Evolutionary conservation across 2,888 invertebrate species (phyloP).

Genomic region (Acronicta psi): DNA sequence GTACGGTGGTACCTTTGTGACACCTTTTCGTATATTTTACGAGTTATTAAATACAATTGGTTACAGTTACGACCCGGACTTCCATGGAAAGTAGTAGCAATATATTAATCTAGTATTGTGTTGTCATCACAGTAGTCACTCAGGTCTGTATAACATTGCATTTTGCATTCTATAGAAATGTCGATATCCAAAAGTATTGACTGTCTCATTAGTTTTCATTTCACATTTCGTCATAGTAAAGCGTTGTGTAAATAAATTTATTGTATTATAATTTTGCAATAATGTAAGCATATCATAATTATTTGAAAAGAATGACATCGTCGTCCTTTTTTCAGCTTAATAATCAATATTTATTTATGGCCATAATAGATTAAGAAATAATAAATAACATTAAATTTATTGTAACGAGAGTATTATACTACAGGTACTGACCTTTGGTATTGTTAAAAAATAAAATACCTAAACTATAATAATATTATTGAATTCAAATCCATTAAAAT

Average conservation of each 20-base stretch:
- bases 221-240: slow-evolving; percentile 10
- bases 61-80: slow-evolving; percentile 30
- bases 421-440: slow-evolving; percentile 85
- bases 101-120: slow-evolving; percentile 65
- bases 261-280: slow-evolving; percentile 30
- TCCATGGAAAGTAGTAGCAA: slow-evolving; percentile 31
- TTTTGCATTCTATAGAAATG: slow-evolving; percentile 11
- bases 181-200: slow-evolving; percentile 34
- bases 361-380: slow-evolving; percentile 65
- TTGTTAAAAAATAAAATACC: slow-evolving; percentile 61
- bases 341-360: slow-evolving; percentile 39
- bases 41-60: slow-evolving; percentile 34
- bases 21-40: slow-evolving; percentile 56
- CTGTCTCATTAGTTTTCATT: slow-evolving; percentile 26
- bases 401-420: slow-evolving; percentile 77
- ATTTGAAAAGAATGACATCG: slow-evolving; percentile 17
- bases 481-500: slow-evolving; percentile 47
- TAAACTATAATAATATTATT: slow-evolving; percentile 52
- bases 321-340: slow-evolving; percentile 18
- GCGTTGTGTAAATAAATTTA: slow-evolving; percentile 35
- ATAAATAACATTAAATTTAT: slow-evolving; percentile 66
- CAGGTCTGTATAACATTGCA: slow-evolving; percentile 5
- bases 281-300: slow-evolving; percentile 19
- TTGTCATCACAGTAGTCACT: slow-evolving; percentile 73
- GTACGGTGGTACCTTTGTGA: too few relatives aligned